phyloP scores from a whole-genome alignment of 2,797 vertebrate genomes.

The Sebastes miniatus region DNA sequence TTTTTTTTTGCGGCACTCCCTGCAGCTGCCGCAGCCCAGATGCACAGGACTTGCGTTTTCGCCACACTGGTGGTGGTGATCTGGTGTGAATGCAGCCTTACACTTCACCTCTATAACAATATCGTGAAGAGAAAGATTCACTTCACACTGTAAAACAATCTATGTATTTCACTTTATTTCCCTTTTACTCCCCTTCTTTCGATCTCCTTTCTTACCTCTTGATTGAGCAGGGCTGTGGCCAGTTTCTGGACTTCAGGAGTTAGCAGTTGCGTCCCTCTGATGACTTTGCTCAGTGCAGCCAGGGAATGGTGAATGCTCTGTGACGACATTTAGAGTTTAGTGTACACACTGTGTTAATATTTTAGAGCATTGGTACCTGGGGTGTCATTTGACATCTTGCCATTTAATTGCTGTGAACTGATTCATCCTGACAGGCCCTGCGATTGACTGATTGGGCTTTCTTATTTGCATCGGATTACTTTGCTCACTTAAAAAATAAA shows the following conservation, averaged over 20 bases:
- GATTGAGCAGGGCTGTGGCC: constrained; percentile 91
- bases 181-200: neutral
- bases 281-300: constrained; percentile 95
- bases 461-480: neutral
- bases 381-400: neutral
- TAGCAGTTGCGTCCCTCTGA: constrained; percentile 91
- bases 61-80: no score
- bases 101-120: neutral
- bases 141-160: neutral
- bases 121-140: neutral
- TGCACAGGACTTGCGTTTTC: no score
- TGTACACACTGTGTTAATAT: neutral
- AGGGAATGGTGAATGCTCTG: constrained; percentile 93
- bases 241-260: constrained; percentile 91
- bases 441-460: neutral
- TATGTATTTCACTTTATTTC: neutral
- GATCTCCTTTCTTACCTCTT: constrained; percentile 85
- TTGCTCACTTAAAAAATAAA: neutral
- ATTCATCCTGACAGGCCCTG: neutral
- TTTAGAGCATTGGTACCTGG: neutral
- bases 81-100: no score
- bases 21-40: no score
- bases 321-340: constrained; percentile 20
- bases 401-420: neutral
- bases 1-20: no score